A percentile compares a stretch with the other conserved stretches of the same genome.
These are phyloP conservation scores for Melipona quadrifasciata DNA, from an alignment of 1,140 invertebrate species.

Conservation along the genomic window DNA sequence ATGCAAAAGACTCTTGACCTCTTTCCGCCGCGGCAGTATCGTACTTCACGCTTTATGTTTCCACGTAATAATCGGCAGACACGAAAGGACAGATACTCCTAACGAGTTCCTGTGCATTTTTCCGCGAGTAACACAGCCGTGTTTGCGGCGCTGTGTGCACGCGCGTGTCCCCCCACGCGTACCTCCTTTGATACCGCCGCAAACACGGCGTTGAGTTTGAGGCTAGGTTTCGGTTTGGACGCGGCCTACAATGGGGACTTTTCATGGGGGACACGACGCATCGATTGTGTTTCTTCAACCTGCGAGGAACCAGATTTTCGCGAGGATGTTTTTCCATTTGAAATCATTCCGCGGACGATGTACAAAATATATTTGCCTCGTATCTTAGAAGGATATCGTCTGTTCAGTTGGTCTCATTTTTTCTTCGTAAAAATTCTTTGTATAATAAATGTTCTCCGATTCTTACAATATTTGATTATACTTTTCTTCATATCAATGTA, in stretches of 20 bases:
- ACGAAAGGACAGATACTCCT: slow-evolving; percentile 29
- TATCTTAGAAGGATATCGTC: background rate
- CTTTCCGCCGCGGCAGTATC: slow-evolving; percentile 22
- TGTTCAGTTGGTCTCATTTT: too few species aligned
- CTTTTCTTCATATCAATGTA: background rate
- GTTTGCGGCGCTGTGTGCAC: background rate
- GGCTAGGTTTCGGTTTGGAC: too few species aligned
- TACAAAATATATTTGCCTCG: background rate
- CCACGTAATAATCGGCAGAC: slow-evolving; percentile 37
- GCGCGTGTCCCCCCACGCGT: background rate
- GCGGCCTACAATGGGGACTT: slow-evolving; percentile 6
- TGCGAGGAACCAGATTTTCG: background rate
- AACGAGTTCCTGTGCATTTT: slow-evolving; percentile 38
- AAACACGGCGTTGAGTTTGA: too few species aligned
- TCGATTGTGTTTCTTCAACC: slow-evolving; percentile 10
- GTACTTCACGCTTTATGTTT: slow-evolving; percentile 46
- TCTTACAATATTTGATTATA: background rate
- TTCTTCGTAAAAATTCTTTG: background rate
- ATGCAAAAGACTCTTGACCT: slow-evolving; percentile 46
- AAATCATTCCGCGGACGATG: background rate
- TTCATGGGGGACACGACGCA: background rate
- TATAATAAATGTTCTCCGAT: too few species aligned
- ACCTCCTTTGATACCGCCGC: slow-evolving; percentile 9
- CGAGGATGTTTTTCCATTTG: background rate
- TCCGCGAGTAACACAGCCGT: background rate